Base-by-base conservation (phyloP, 2,888 invertebrate species). In the Thecophora atra region DNA sequence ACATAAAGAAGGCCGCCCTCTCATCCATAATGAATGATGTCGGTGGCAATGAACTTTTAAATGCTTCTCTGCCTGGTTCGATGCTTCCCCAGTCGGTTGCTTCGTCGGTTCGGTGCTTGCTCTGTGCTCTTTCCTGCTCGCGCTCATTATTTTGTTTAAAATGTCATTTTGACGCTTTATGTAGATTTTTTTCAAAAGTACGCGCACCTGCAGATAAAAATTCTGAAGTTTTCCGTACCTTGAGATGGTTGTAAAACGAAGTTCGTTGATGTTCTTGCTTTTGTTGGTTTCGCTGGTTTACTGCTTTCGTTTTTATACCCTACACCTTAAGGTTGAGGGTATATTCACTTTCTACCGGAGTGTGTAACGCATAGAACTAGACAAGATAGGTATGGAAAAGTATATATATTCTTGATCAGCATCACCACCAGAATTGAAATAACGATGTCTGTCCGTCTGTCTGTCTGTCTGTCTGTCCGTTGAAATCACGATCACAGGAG, bases 11-110 rank as follows among this genome's bases (percentile, higher is more conserved):
- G 75, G 79, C 78, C 83, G 84, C n/a, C 81, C 79, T 84, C 83
- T 80, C 84, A 82, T 84, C 82, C 82, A 83, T 83, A 84, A 84
- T 84, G 82, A 83, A 84, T 28, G 58, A 26, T 83, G 82, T 81
- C 79, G 82, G 81, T 82, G 85, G 84, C 85, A 85, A 85, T 84
- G 85, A 85, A 85, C 85, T 85, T 85, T 85, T 83, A 84, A 84
- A 84, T 80, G 83, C 80, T 82, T 79, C 79, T 80, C 80, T 79
- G 80, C n/a, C 60, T 5, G 30, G 11, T n/a, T 28, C n/a, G 30
- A 60, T 26, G 4, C n/a, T 47, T 24, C 64, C 4, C 24, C 21
- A 11, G 37, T 37, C 3, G 37, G 37, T 6, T 37, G 37, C 7
- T 2, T 30, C 5, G 30, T 3, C 7, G 54, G 54, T n/a, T 21